These are phyloP conservation scores for Molothrus ater DNA, from an alignment of 2,797 vertebrate genomes.

Conservation along the genomic window DNA sequence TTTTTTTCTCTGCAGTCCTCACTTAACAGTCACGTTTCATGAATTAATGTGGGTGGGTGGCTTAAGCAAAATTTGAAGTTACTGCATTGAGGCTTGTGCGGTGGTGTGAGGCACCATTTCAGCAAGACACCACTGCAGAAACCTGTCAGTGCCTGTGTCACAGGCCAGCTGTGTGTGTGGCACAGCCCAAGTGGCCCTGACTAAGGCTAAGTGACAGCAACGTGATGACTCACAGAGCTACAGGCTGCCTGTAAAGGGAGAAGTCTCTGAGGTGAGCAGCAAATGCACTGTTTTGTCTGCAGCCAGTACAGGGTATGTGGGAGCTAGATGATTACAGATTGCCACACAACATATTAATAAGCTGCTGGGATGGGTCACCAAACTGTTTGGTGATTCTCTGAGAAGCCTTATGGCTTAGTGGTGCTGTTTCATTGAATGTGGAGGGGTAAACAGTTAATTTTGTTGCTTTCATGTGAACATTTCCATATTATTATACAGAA, in stretches of 20 bases:
- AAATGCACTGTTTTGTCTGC: not conserved
- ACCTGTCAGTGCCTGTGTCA: not conserved
- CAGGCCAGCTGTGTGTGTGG: not conserved
- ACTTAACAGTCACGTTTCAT: slow-evolving; percentile 28
- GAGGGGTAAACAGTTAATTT: not conserved
- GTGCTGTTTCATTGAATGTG: not conserved
- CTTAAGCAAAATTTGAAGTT: not conserved
- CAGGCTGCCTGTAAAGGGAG: not conserved
- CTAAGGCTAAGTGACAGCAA: not conserved
- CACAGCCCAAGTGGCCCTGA: not conserved
- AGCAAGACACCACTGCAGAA: not conserved
- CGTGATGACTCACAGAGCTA: not conserved
- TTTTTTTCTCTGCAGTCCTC: not conserved
- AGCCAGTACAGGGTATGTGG: not conserved
- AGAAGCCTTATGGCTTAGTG: not conserved
- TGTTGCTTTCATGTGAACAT: not conserved
- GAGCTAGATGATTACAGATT: not conserved
- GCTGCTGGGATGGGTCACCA: not conserved
- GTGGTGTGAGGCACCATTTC: not conserved
- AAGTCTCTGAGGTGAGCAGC: not conserved
- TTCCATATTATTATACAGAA: not conserved
- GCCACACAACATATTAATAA: not conserved
- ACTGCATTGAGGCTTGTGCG: not conserved
- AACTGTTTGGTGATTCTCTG: not conserved
- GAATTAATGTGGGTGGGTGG: not conserved